Base-by-base conservation (phyloP, 2,113 vertebrate species). In the Cyanoliseus patagonus region DNA sequence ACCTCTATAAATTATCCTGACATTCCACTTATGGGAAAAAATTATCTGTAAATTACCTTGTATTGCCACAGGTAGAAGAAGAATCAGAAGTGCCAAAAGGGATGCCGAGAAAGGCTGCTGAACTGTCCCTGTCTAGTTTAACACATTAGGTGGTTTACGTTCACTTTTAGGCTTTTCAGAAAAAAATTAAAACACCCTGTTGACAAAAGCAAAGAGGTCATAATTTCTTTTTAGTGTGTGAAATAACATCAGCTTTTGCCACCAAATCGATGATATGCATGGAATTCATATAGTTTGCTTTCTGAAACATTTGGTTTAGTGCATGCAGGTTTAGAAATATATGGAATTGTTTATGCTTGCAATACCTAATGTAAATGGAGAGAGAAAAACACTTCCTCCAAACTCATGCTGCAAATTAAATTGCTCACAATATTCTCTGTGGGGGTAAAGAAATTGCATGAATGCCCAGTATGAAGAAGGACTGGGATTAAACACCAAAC, bases 1-100 rank as follows among this genome's bases (percentile, higher is more conserved):
- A 92, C 47, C 66, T 92, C 88, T 95, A 96, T 93, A 96, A 97
- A 95, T 95, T 96, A 92, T 91, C 92, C 69, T 96, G 96, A 90
- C 94, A 69, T 92, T 96, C 77, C 57, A 96, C 88, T 96, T 94
- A 94, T 69, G 73, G 77, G 83, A 63, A 93, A 96, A 93, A 96
- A 91, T 75, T 55, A 94, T 86, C 92, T 91, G 83, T 75, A 95
- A 96, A 96, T 94, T 96, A 94, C 86, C n/a, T 93, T 90, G 51
- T 72, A 79, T 88, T 94, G 44, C 83, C 70, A 79, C 62, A 84
- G 66, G 66, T 39, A 86, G 10, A 73, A 73, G 69, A 94, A 91
- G 57, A 86, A 89, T 68, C 86, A 85, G 83, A 95, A 86, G 28
- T 76, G 57, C 59, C 91, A 94, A 84, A 84, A 92, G 41, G 28